A percentile compares a stretch with the other conserved stretches of the same genome.
Conservation (phyloP, 1,140 invertebrate species). For the Yoshiicerus persimilis region DNA sequence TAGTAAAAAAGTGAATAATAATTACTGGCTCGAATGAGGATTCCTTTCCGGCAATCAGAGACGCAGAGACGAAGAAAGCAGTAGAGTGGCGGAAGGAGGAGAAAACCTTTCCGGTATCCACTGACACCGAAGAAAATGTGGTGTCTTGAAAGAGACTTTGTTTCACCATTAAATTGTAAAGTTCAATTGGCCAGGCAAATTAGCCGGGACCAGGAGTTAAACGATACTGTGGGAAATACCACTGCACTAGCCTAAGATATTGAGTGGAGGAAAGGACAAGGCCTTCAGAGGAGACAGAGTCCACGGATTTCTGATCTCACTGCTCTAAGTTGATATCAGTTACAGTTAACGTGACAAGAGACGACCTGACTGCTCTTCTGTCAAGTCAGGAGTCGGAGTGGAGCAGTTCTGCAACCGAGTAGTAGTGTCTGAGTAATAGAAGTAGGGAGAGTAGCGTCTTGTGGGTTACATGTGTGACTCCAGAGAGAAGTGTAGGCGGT, state of each 20-base stretch:
- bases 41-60: constrained; percentile 8
- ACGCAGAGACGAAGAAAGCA: background rate
- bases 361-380: too few species aligned
- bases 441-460: too few species aligned
- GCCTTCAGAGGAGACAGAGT: background rate
- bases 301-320: too few species aligned
- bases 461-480: too few species aligned
- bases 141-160: constrained; percentile 22
- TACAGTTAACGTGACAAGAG: too few species aligned
- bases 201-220: background rate
- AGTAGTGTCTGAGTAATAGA: too few species aligned
- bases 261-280: background rate
- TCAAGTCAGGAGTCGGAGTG: too few species aligned
- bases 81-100: background rate
- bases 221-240: background rate
- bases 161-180: constrained; percentile 23
- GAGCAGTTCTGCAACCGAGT: too few species aligned
- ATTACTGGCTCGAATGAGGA: constrained; percentile 14
- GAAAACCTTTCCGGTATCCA: background rate
- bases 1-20: background rate
- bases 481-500: too few species aligned
- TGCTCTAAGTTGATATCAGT: too few species aligned
- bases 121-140: background rate
- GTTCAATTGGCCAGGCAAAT: constrained; percentile 18
- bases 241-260: background rate